Evolutionary conservation across 2,888 invertebrate genomes (phyloP).

Genomic region (Crocallis elinguaria): DNA sequence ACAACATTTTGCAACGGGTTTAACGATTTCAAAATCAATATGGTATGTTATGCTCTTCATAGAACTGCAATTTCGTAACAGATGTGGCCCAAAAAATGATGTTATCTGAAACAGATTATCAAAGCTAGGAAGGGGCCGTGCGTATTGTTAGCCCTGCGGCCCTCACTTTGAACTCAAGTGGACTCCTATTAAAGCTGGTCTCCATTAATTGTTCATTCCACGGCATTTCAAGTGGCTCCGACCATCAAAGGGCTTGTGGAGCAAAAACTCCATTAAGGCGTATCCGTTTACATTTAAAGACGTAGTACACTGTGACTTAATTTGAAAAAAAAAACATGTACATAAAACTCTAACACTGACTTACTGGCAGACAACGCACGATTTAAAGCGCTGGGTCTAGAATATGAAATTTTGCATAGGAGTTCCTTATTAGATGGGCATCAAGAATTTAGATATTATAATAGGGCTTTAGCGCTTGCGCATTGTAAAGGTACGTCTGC

Average conservation of each 20-base stretch:
- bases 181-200: conserved; percentile 53
- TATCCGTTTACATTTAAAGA: conserved; percentile 25
- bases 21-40: conserved; percentile 5
- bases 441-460: no score
- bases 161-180: conserved; percentile 65
- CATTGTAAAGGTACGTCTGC: conserved; percentile 7
- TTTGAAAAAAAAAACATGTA: neutral
- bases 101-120: conserved; percentile 37
- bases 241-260: conserved; percentile 43
- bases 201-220: conserved; percentile 62
- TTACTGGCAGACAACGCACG: no score
- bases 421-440: no score
- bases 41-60: conserved; percentile 11
- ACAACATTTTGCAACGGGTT: neutral
- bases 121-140: conserved; percentile 43
- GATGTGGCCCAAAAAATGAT: conserved; percentile 29
- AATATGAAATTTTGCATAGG: no score
- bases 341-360: no score
- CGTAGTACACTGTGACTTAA: neutral
- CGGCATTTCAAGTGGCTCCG: conserved; percentile 53
- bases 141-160: conserved; percentile 55
- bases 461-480: neutral
- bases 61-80: conserved; percentile 28
- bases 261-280: conserved; percentile 37
- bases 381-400: no score